Evolutionary conservation across 2,888 invertebrate species (phyloP), one percentile per base, ranked within the genome.

Genomic region (Caenorhabditis sulstoni): DNA sequence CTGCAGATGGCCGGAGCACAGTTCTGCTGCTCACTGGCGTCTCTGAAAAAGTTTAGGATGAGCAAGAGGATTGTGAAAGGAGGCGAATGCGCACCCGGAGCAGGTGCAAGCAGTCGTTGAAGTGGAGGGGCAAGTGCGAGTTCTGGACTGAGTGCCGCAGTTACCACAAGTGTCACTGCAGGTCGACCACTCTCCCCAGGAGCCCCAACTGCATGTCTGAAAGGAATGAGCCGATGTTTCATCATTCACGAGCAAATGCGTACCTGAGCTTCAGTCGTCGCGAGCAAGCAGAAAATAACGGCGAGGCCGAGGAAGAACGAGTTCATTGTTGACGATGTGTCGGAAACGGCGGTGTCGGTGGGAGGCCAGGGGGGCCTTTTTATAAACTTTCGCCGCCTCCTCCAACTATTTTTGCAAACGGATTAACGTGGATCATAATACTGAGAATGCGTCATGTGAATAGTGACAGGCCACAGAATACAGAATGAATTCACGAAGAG

Each of bases 141-240:
- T 77, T 47, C 83, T 64, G 52, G 68, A 75, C 23, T 79, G 81
- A 37, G 80, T 80, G 59, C 85, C 84, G 58, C 84, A 85, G 29
- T 77, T 78, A 37, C 86, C 86, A 52, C 86, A 86, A n/a, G 75
- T 83, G 49, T 84, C 84, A 41, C 76, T 85, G 58, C 86, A 86
- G 4, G 74, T 59, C 16, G 83, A 77, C 86, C 86, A 86, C 37
- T 75, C 85, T 39, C 66, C 70, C 86, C 86, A 86, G 9, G 70
- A 64, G n/a, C 64, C 61, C 85, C 85, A 85, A 16, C 66, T 23
- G 53, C 81, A 74, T 1, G 77, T 71, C 49, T 77, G 59, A 22
- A 66, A 58, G 14, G 8, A 20, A 14, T 11, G n/a, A 65, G 66
- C 74, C 58, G 66, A 66, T 55, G 62, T 39, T 20, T 71, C 39